Evolutionary conservation across 2,113 vertebrate species (phyloP).

Genomic region (Heterotilapia buettikoferi): DNA sequence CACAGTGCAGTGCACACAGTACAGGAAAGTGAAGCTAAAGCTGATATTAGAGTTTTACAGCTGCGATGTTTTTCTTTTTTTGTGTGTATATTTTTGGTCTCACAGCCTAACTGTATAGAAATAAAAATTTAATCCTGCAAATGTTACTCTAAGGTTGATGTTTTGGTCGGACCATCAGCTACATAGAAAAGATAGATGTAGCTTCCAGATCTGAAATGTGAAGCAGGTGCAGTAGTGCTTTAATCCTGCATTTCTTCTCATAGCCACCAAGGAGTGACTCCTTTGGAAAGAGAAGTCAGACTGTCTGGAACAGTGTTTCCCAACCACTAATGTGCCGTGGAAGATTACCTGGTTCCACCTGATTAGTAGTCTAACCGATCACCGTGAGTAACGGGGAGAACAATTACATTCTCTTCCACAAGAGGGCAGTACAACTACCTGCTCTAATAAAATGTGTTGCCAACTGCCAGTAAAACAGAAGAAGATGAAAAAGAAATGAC

Average conservation of each 20-base stretch:
- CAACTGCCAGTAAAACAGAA: background rate
- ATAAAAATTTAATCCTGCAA: background rate
- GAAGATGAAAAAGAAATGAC: background rate
- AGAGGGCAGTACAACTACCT: background rate
- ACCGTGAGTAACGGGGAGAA: background rate
- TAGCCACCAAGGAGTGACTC: background rate
- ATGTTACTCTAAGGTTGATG: background rate
- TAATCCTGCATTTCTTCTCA: background rate
- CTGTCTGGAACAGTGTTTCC: background rate
- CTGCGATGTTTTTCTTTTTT: rapidly evolving
- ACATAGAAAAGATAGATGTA: background rate
- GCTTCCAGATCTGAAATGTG: background rate
- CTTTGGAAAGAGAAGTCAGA: background rate
- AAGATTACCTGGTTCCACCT: background rate
- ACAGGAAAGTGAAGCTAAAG: background rate
- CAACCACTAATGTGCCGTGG: background rate
- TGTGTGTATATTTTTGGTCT: background rate
- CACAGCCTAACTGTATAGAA: background rate
- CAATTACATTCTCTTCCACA: background rate
- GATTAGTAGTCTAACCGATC: background rate
- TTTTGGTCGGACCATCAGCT: background rate
- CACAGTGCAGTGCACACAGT: background rate
- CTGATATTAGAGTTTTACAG: background rate
- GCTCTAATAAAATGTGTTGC: background rate
- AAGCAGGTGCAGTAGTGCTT: background rate